Evolutionary conservation across 2,888 invertebrate species (phyloP).

Genomic region (Cactoblastis cactorum): DNA sequence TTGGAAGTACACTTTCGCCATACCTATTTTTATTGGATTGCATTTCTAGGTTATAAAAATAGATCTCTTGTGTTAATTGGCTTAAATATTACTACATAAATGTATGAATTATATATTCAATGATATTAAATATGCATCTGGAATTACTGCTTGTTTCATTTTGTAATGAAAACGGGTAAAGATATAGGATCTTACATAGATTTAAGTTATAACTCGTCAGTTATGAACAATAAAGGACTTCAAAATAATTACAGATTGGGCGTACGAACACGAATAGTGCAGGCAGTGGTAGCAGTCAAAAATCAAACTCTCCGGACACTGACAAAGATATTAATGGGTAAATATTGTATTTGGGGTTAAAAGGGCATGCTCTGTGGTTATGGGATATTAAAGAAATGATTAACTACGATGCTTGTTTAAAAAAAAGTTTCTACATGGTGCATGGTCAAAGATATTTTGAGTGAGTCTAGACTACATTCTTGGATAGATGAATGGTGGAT

Average conservation of each 20-base stretch:
- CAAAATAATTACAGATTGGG: conserved; percentile 69
- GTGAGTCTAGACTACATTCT: no score
- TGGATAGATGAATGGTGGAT: no score
- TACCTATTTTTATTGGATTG: no score
- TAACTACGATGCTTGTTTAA: no score
- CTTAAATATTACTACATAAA: background rate
- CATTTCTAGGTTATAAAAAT: background rate
- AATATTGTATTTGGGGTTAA: conserved; percentile 40
- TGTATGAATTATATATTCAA: conserved; percentile 1
- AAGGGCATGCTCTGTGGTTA: background rate
- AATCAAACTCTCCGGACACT: conserved; percentile 58
- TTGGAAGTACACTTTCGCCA: conserved; percentile 12
- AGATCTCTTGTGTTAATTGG: background rate
- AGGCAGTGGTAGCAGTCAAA: conserved; percentile 62
- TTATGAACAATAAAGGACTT: conserved; percentile 25
- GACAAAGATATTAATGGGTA: conserved; percentile 74
- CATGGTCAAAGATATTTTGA: no score
- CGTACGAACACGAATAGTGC: conserved; percentile 51
- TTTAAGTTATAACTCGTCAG: conserved; percentile 2
- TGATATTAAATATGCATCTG: conserved; percentile 4
- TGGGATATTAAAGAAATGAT: background rate
- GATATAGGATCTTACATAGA: no score
- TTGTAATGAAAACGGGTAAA: conserved; percentile 15
- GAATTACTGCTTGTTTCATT: conserved; percentile 14
- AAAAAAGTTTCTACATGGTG: no score